Conservation (phyloP, 2,113 vertebrate genomes). For the Scatophagus argus region DNA sequence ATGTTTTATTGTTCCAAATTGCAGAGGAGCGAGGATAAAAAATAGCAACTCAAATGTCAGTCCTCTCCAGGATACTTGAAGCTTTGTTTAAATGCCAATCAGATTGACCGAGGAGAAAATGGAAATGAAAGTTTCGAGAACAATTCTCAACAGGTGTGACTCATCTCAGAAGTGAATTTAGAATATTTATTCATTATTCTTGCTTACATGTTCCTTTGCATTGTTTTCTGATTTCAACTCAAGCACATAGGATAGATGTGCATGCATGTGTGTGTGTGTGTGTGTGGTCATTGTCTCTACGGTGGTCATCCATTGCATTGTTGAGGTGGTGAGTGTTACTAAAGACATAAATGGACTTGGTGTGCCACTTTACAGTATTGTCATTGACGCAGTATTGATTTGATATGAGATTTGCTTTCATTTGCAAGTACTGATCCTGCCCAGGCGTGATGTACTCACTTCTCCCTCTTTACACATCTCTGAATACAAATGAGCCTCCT, state of each 20-base stretch:
- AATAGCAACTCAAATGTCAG: conserved; percentile 51
- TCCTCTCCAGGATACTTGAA: conserved; percentile 53
- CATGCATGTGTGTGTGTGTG: not conserved
- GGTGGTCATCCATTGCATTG: conserved; percentile 18
- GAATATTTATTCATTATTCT: conserved; percentile 53
- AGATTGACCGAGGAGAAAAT: conserved; percentile 55
- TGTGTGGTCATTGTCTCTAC: not conserved
- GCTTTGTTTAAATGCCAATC: conserved; percentile 71
- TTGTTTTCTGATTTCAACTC: conserved; percentile 13
- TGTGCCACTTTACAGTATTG: conserved; percentile 69
- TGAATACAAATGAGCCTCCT: conserved; percentile 75
- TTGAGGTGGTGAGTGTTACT: conserved; percentile 42
- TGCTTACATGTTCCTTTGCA: conserved; percentile 26
- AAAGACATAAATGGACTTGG: conserved; percentile 50
- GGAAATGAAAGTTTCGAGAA: conserved; percentile 50
- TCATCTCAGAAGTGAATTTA: conserved; percentile 47
- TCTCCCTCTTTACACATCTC: conserved; percentile 36
- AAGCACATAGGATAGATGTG: not conserved
- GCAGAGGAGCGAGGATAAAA: conserved; percentile 12
- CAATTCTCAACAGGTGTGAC: conserved; percentile 62
- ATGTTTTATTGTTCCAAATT: conserved; percentile 48
- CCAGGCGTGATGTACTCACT: conserved; percentile 52
- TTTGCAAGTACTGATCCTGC: conserved; percentile 63
- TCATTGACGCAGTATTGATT: conserved; percentile 66
- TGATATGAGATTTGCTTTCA: conserved; percentile 71